Evolutionary conservation across 1,140 invertebrate genomes (phyloP), one percentile per base, ranked within the genome.

Genomic region (Capitella teleta): DNA sequence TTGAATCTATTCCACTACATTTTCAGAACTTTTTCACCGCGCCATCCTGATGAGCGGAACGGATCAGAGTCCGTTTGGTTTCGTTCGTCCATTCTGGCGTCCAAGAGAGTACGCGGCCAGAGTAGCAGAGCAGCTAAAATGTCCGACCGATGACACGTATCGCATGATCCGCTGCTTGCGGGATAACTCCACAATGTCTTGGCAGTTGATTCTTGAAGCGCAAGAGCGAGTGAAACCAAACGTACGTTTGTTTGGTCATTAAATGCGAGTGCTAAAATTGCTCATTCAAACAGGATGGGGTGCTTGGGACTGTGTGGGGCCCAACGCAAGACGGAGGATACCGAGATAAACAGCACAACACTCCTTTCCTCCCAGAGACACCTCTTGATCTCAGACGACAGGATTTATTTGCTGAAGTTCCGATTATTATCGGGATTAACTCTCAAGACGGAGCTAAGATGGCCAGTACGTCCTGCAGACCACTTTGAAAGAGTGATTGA

Each of bases 11-110:
- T 10, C 8, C 3, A 40, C n/a, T 40, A 3, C 28, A 5, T 19
- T 44, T 44, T 21, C 28, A 53, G 52, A 26, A n/a, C 49, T 41
- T 32, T 53, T 30, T 40, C 45, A 49, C 28, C 52, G 49, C 18
- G 59, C 53, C 0, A 56, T 61, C 19, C 25, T 57, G 25, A 59
- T 62, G 79, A 89, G 87, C 63, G 93, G 93, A 6, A 90, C 89
- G n/a, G 85, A 88, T 2, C 67, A 92, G n/a, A 86, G 89, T 0
- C 87, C 94, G 63, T 96, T 40, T 28, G 52, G 46, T 4, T 26
- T 49, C 34, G 26, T 47, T 8, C 21, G 34, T 3, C 52, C 52
- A 2, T 42, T 32, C 26, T 53, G 46, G 36, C 36, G 47, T 21
- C 52, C 52, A 21, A 24, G 52, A 12, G 61, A 58, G 8, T 51